These are phyloP conservation scores for Onychostruthus taczanowskii DNA, from an alignment of 2,113 vertebrate genomes.

Conservation along the genomic window DNA sequence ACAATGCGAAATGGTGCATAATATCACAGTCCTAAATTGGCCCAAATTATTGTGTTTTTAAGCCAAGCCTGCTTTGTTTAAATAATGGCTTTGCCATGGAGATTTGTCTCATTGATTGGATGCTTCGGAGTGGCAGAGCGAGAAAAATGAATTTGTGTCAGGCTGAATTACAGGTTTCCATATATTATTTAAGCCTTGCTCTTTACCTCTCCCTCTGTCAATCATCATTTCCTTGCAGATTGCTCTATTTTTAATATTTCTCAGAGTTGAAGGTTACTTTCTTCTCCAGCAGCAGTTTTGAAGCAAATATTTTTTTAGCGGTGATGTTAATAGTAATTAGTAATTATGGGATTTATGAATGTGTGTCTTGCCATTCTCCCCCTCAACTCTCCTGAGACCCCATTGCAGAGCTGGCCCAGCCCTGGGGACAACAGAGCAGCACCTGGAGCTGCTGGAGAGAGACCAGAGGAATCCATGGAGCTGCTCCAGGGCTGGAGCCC, in stretches of 20 bases:
- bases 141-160: conserved; percentile 61
- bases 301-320: conserved; percentile 24
- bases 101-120: conserved; percentile 53
- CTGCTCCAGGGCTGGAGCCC: background rate
- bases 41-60: conserved; percentile 57
- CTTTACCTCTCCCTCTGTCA: conserved; percentile 59
- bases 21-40: conserved; percentile 46
- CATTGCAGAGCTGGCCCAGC: background rate
- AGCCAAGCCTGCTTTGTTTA: conserved; percentile 45
- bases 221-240: conserved; percentile 2
- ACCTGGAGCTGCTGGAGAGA: rapidly evolving
- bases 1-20: conserved; percentile 46
- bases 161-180: conserved; percentile 54
- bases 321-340: conserved; percentile 13
- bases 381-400: rapidly evolving
- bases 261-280: conserved; percentile 10
- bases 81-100: conserved; percentile 45
- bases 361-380: background rate
- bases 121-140: conserved; percentile 17
- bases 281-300: conserved; percentile 15
- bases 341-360: conserved; percentile 35
- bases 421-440: background rate
- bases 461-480: rapidly evolving
- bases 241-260: conserved; percentile 17
- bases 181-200: conserved; percentile 58